phyloP scores from a whole-genome alignment of 2,888 invertebrate genomes.

The Hyposoter didymator region DNA sequence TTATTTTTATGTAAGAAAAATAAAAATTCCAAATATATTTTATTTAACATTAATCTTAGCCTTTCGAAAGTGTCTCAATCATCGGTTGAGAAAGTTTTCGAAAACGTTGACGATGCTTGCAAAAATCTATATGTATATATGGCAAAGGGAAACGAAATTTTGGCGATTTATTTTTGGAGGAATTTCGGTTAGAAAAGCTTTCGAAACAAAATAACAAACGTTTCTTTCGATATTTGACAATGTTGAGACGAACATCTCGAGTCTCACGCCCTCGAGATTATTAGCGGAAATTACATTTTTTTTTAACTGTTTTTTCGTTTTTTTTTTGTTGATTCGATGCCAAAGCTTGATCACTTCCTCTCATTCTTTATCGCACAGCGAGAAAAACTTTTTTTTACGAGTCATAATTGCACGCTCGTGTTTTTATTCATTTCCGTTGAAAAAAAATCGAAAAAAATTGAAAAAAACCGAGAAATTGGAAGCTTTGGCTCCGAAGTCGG shows the following conservation, averaged over 20 bases:
- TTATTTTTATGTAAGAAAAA: slow-evolving; percentile 63
- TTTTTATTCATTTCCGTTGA: not conserved
- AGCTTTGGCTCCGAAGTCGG: slow-evolving; percentile 15
- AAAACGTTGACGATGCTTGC: slow-evolving; percentile 56
- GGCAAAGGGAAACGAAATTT: slow-evolving; percentile 25
- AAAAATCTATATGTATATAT: slow-evolving; percentile 39
- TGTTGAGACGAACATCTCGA: slow-evolving; percentile 23
- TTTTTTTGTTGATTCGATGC: slow-evolving; percentile 36
- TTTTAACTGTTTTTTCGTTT: slow-evolving; percentile 11
- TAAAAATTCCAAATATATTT: slow-evolving; percentile 78
- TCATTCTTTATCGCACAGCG: slow-evolving; percentile 22
- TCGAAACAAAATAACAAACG: slow-evolving; percentile 18
- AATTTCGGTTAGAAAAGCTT: slow-evolving; percentile 3
- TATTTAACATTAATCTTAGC: slow-evolving; percentile 75
- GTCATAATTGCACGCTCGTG: not conserved
- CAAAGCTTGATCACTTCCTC: slow-evolving; percentile 24
- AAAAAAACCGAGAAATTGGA: not conserved
- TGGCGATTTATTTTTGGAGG: not conserved
- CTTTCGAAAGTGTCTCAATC: slow-evolving; percentile 59
- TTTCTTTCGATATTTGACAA: not conserved
- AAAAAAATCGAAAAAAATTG: not conserved
- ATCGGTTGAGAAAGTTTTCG: slow-evolving; percentile 58
- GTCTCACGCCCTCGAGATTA: slow-evolving; percentile 38
- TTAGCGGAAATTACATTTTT: slow-evolving; percentile 27
- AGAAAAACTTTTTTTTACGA: slow-evolving; percentile 9